Evolutionary conservation across 2,888 invertebrate genomes (phyloP).

Genomic region (Drosophila affinis): DNA sequence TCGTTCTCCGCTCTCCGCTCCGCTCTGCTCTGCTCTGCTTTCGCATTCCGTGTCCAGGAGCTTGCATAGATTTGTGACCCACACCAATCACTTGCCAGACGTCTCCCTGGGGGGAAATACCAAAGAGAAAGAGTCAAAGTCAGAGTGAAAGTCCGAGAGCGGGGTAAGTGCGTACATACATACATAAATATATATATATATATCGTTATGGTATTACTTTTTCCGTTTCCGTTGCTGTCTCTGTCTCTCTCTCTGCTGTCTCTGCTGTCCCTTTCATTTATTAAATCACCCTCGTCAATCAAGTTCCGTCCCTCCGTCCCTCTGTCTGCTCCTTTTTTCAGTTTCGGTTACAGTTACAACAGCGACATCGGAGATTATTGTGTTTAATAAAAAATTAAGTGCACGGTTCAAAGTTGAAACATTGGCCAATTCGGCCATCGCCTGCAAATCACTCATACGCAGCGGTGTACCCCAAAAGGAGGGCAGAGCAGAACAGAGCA

Average conservation of each 20-base stretch:
- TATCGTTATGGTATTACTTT: slow-evolving; percentile 44
- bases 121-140: neutral
- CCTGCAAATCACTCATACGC: slow-evolving; percentile 61
- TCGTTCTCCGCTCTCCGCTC: too few relatives aligned
- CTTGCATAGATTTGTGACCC: slow-evolving; percentile 39
- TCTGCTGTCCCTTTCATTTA: slow-evolving; percentile 55
- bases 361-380: slow-evolving; percentile 54
- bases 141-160: neutral
- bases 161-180: slow-evolving; percentile 30
- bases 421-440: slow-evolving; percentile 43
- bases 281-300: slow-evolving; percentile 80
- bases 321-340: slow-evolving; percentile 35
- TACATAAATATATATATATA: slow-evolving; percentile 33
- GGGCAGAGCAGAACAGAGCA: neutral
- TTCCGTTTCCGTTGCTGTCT: slow-evolving; percentile 20
- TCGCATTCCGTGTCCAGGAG: slow-evolving; percentile 20
- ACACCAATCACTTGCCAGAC: neutral
- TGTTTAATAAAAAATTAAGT: slow-evolving; percentile 73
- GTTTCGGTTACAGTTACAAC: slow-evolving; percentile 4
- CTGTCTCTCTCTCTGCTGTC: slow-evolving; percentile 12
- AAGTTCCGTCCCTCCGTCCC: slow-evolving; percentile 31
- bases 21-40: too few relatives aligned
- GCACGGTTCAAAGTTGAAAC: slow-evolving; percentile 69
- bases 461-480: slow-evolving; percentile 23
- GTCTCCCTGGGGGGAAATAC: slow-evolving; percentile 18